phyloP scores from a whole-genome alignment of 1,140 invertebrate genomes.

The Cotesia glomerata region DNA sequence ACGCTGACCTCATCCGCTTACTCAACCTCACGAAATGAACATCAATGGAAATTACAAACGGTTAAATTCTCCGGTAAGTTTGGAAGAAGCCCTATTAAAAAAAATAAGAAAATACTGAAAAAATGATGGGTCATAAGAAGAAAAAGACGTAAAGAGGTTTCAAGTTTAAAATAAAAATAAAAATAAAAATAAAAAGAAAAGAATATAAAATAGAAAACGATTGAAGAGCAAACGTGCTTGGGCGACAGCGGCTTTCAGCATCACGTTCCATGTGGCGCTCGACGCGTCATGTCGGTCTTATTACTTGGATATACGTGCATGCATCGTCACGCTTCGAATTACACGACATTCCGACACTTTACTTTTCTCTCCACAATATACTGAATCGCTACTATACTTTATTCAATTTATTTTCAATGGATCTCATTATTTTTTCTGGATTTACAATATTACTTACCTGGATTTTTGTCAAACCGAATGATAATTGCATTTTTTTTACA shows the following conservation, averaged over 20 bases:
- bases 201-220: slow-evolving; percentile 7
- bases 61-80: not conserved
- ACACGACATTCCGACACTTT: slow-evolving; percentile 14
- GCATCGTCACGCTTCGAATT: slow-evolving; percentile 21
- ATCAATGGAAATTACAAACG: slow-evolving; percentile 15
- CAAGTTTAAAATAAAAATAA: not conserved
- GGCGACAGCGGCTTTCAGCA: slow-evolving; percentile 26
- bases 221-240: slow-evolving; percentile 15
- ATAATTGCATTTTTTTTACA: not conserved
- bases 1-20: slow-evolving; percentile 22
- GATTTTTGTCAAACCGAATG: slow-evolving; percentile 2
- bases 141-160: not conserved
- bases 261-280: slow-evolving; percentile 26
- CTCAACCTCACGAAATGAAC: not conserved
- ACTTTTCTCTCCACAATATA: not conserved
- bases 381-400: slow-evolving; percentile 2
- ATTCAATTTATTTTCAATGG: not conserved
- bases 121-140: not conserved
- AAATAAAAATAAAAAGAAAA: too few relatives aligned
- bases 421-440: not conserved
- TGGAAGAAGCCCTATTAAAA: not conserved
- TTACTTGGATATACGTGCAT: slow-evolving; percentile 33
- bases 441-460: not conserved
- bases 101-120: not conserved
- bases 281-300: slow-evolving; percentile 27